Percentiles rank a stretch among this genome's conserved stretches.
phyloP scores from a whole-genome alignment of 2,113 vertebrate species.

The Lycocorax pyrrhopterus region DNA sequence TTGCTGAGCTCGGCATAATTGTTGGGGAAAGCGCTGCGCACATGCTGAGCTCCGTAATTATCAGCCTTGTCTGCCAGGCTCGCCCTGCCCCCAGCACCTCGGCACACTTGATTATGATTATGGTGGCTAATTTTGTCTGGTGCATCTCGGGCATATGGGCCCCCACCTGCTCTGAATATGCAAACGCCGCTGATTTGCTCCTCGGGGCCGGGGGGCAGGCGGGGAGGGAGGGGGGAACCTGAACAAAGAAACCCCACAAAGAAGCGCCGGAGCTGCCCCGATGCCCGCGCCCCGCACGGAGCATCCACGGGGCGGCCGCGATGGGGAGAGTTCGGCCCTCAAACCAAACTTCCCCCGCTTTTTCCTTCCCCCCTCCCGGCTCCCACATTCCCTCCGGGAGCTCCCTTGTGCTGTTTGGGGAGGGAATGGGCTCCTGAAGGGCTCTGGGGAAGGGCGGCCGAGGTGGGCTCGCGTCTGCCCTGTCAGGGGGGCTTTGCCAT shows the following conservation, averaged over 20 bases:
- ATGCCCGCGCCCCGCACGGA: not conserved
- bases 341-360: not conserved
- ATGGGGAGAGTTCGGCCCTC: not conserved
- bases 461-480: not conserved
- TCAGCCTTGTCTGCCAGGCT: constrained; percentile 17
- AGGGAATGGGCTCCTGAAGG: not conserved
- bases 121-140: constrained; percentile 55
- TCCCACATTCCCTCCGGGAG: not conserved
- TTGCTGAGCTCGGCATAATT: constrained; percentile 34
- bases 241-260: constrained; percentile 53
- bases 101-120: constrained; percentile 37
- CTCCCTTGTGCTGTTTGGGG: fast-evolving
- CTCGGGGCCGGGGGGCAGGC: not conserved
- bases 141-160: constrained; percentile 68
- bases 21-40: not conserved
- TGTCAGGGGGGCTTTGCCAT: not conserved
- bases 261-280: not conserved
- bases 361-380: no score
- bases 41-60: constrained; percentile 48
- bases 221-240: not conserved
- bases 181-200: constrained; percentile 65
- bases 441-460: not conserved
- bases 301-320: not conserved
- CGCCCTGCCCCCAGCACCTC: constrained; percentile 14
- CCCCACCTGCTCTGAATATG: constrained; percentile 75